These are phyloP conservation scores for Cyprinodon variegatus DNA, from an alignment of 2,113 vertebrate genomes.

Conservation along the genomic window DNA sequence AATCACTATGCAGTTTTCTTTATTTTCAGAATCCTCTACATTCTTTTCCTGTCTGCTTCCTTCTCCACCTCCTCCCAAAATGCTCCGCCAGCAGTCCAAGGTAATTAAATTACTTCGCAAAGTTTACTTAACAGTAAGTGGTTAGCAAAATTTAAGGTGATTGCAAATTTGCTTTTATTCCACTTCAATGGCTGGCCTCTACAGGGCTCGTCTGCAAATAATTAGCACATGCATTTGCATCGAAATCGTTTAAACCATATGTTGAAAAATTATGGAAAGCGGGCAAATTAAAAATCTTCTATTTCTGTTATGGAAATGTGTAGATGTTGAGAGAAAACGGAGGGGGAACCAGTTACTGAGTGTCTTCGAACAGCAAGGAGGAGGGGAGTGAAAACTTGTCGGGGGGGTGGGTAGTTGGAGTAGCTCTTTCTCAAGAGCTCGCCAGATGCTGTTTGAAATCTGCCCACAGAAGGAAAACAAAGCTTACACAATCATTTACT, in stretches of 20 bases:
- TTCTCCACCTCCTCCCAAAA: constrained; percentile 30
- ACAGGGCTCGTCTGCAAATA: constrained; percentile 89
- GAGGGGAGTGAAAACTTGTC: constrained; percentile 39
- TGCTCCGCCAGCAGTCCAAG: constrained; percentile 73
- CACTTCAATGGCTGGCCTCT: constrained; percentile 84
- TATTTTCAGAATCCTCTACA: constrained; percentile 47
- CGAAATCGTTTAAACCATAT: constrained; percentile 91
- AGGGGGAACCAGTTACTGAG: constrained; percentile 69
- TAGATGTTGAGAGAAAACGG: constrained; percentile 73
- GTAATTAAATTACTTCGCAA: constrained; percentile 89
- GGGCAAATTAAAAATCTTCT: constrained; percentile 80
- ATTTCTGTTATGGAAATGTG: constrained; percentile 84
- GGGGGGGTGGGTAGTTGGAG: constrained; percentile 49
- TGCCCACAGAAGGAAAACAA: constrained; percentile 76
- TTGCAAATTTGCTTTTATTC: constrained; percentile 91
- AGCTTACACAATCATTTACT: constrained; percentile 49
- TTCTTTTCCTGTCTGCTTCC: constrained; percentile 45
- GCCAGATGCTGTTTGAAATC: constrained; percentile 84
- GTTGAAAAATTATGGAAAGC: constrained; percentile 84
- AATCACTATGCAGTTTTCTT: constrained; percentile 27
- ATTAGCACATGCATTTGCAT: constrained; percentile 94
- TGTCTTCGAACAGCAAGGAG: constrained; percentile 73
- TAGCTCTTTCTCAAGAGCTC: constrained; percentile 72
- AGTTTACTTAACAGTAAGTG: constrained; percentile 88
- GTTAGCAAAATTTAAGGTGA: constrained; percentile 87